Conservation (phyloP, 2,797 vertebrate genomes). For the Limosa lapponica region DNA sequence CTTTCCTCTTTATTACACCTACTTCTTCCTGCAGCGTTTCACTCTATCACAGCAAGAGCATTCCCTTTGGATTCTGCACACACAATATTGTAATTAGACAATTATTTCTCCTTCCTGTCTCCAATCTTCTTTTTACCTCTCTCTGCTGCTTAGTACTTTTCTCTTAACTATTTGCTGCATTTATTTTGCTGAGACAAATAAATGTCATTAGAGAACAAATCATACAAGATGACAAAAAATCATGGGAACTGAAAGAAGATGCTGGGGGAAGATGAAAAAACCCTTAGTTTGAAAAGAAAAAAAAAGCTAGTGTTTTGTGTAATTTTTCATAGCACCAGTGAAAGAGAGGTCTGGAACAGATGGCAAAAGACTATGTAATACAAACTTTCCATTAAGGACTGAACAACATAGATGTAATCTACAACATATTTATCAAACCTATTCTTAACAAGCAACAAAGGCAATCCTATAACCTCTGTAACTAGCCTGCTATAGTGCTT, state of each 20-base stretch:
- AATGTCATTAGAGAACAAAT: not conserved
- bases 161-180: not conserved
- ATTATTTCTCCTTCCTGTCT: conserved; percentile 22
- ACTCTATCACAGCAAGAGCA: not conserved
- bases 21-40: conserved; percentile 25
- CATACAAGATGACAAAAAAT: not conserved
- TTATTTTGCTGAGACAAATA: not conserved
- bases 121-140: not conserved
- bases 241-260: not conserved
- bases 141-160: not conserved
- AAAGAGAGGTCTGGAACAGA: not conserved
- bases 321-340: not conserved
- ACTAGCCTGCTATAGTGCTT: not conserved
- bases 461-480: not conserved
- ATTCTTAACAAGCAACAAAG: not conserved
- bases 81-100: not conserved
- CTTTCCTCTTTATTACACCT: conserved; percentile 12
- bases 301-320: not conserved
- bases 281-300: not conserved
- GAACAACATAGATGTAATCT: not conserved
- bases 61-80: conserved; percentile 1
- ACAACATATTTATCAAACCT: not conserved
- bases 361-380: not conserved
- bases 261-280: not conserved
- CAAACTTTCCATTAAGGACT: not conserved